These are phyloP conservation scores for Trematomus bernacchii DNA, from an alignment of 2,797 vertebrate species.

Conservation along the genomic window DNA sequence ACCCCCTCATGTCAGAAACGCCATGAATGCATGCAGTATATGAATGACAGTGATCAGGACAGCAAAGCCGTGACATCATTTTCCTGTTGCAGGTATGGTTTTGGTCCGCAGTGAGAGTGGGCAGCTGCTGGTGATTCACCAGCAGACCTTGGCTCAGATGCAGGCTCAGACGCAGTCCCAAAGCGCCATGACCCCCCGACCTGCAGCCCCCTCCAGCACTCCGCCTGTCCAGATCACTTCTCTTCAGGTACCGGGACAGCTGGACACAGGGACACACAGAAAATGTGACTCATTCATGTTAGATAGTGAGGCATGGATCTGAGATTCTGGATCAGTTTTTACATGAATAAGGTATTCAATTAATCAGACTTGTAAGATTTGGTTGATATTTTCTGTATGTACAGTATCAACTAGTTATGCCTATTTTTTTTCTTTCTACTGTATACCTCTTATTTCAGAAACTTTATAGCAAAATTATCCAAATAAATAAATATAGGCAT, in stretches of 20 bases:
- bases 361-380: too few relatives aligned
- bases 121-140: slow-evolving; percentile 95
- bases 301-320: not conserved
- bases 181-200: slow-evolving; percentile 91
- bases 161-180: slow-evolving; percentile 95
- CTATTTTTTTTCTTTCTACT: too few relatives aligned
- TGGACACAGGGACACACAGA: not conserved
- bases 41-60: not conserved
- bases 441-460: too few relatives aligned
- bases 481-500: too few relatives aligned
- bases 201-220: slow-evolving; percentile 91
- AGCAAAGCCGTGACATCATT: slow-evolving; percentile 19
- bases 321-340: not conserved
- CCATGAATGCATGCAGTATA: not conserved
- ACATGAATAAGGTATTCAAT: not conserved
- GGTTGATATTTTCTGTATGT: too few relatives aligned
- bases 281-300: slow-evolving; percentile 10
- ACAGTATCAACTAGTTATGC: too few relatives aligned
- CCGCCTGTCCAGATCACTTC: slow-evolving; percentile 92
- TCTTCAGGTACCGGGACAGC: slow-evolving; percentile 85
- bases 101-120: slow-evolving; percentile 95
- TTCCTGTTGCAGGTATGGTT: slow-evolving; percentile 90
- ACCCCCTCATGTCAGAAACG: not conserved
- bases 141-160: slow-evolving; percentile 95
- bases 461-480: too few relatives aligned